Evolutionary conservation across 2,888 invertebrate genomes (phyloP), one percentile per base, ranked within the genome.

Genomic region (Rhamnusium bicolor): DNA sequence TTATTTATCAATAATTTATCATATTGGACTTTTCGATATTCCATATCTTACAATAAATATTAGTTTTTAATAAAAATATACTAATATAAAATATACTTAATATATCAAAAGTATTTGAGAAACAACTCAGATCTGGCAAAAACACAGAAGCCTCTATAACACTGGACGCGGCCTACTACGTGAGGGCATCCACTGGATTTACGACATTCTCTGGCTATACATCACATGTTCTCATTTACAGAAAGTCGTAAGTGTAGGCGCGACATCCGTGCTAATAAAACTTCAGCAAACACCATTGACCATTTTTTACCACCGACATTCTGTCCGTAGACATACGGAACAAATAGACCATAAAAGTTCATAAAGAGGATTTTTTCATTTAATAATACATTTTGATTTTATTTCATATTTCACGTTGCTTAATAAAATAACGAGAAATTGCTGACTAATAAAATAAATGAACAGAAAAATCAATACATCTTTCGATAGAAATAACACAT

Each of bases 201-300:
- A 84, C 83, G 83, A 81, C 79, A 60, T 79, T 73, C 74, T 70
- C 72, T 71, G 75, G 79, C 81, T 73, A 83, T 85, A 84, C 79
- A 84, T 84, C 85, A 85, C 84, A 78, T 78, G 81, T 76, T 82
- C 82, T 84, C 84, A 84, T 84, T 85, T 84, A 82, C 79, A 74
- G 82, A 75, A 77, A 53, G 79, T 80, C 77, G 82, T 81, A 81
- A 80, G 82, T 81, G 82, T 79, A 81, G 81, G 82, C 80, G 80
- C 81, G 84, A 82, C 83, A 83, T 83, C 81, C 81, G 77, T 82
- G 74, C 83, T 83, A 84, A 85, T 85, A 85, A 84, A 85, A 83
- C 80, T 72, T 69, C 53, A 19, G 53, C 78, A 74, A 78, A 79
- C 77, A 78, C 72, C 54, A 29, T 53, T 68, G 72, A 51, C 70